These are phyloP conservation scores for Oceanites oceanicus DNA, from an alignment of 2,113 vertebrate species.

Conservation along the genomic window DNA sequence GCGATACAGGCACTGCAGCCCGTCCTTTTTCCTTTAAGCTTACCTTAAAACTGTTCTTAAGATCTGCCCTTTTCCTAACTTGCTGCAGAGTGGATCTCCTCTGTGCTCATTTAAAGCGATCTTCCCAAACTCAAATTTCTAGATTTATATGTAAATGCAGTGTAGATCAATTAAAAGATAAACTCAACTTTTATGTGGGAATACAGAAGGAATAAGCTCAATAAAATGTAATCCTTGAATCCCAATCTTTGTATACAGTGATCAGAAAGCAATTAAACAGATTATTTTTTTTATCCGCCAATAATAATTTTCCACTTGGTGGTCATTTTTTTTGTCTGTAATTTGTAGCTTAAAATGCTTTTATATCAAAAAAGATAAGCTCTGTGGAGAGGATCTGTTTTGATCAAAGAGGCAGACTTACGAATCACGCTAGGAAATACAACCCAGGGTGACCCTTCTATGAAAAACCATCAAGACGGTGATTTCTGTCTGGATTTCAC, in stretches of 20 bases:
- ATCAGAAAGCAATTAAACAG: conserved; percentile 38
- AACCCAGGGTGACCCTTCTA: not conserved
- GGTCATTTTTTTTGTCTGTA: not conserved
- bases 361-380: not conserved
- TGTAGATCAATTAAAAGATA: conserved; percentile 66
- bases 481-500: not conserved
- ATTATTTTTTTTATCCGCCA: not conserved
- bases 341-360: not conserved
- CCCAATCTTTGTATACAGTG: not conserved
- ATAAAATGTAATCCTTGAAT: not conserved
- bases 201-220: conserved; percentile 1
- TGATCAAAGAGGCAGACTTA: not conserved
- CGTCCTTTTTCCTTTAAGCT: rapidly evolving
- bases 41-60: not conserved
- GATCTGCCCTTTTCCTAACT: not conserved
- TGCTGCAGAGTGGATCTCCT: not conserved
- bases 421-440: rapidly evolving
- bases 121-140: not conserved
- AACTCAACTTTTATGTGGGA: conserved; percentile 1
- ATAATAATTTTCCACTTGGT: not conserved
- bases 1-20: rapidly evolving
- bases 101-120: not conserved
- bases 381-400: not conserved
- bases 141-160: conserved; percentile 61
- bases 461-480: rapidly evolving